Evolutionary conservation across 2,888 invertebrate genomes (phyloP).

Genomic region (Thecocarcelia acutangulata): DNA sequence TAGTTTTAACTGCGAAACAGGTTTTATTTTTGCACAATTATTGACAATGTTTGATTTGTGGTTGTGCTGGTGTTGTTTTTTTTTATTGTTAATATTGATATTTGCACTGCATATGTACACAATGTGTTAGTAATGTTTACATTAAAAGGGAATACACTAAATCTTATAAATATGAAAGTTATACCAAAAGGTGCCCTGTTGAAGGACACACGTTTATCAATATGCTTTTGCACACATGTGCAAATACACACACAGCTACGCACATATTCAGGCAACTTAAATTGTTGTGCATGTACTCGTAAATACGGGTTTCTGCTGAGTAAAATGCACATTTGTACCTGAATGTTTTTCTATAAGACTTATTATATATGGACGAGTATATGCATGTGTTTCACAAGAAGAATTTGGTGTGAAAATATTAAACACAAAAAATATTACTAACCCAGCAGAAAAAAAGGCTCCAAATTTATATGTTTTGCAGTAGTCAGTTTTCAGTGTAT

Average conservation of each 20-base stretch:
- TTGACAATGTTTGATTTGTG: slow-evolving; percentile 54
- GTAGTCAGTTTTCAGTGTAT: no score
- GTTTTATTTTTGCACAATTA: slow-evolving; percentile 43
- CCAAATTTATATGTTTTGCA: no score
- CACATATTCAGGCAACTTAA: no score
- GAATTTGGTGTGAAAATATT: no score
- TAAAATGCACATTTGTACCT: not conserved
- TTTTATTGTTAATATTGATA: slow-evolving; percentile 11
- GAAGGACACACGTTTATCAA: slow-evolving; percentile 29
- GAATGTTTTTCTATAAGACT: not conserved
- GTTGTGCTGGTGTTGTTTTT: slow-evolving; percentile 8
- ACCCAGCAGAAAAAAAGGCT: no score
- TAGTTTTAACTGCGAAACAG: slow-evolving; percentile 29
- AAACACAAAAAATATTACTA: no score
- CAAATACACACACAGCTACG: not conserved
- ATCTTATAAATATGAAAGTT: slow-evolving; percentile 38
- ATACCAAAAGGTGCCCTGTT: slow-evolving; percentile 36
- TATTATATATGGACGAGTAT: no score
- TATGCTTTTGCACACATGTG: not conserved
- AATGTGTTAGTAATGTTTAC: slow-evolving; percentile 57
- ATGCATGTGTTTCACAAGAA: no score
- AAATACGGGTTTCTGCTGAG: not conserved
- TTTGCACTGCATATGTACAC: slow-evolving; percentile 31
- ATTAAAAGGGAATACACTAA: slow-evolving; percentile 50
- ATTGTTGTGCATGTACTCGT: no score